Evolutionary conservation across 2,113 vertebrate species (phyloP).

Genomic region (Aleadryas rufinucha): DNA sequence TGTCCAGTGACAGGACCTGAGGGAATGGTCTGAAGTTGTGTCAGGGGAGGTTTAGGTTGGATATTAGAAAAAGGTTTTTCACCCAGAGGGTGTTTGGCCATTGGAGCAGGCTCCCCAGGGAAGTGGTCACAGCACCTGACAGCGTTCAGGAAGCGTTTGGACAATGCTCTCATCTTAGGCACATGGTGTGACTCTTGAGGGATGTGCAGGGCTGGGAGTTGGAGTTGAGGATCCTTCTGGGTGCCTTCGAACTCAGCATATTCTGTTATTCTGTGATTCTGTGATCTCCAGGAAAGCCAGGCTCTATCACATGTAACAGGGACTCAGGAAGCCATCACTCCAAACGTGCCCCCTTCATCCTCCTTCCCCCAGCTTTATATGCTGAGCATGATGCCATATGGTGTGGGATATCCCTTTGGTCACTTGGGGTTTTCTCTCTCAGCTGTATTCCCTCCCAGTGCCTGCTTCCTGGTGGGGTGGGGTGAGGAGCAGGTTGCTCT

Average conservation of each 20-base stretch:
- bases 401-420: neutral
- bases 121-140: neutral
- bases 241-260: accelerated
- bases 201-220: accelerated
- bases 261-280: neutral
- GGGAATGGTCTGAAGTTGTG: neutral
- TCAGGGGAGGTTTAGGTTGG: neutral
- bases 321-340: neutral
- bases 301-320: neutral
- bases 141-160: neutral
- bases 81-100: neutral
- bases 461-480: accelerated
- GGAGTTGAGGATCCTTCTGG: neutral
- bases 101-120: neutral
- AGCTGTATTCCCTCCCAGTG: neutral
- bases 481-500: neutral
- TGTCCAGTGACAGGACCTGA: neutral
- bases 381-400: too few relatives aligned
- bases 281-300: neutral
- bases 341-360: accelerated
- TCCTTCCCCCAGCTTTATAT: neutral
- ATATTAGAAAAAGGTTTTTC: neutral
- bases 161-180: accelerated
- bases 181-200: neutral
- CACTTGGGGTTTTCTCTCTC: too few relatives aligned